phyloP scores from a whole-genome alignment of 2,113 vertebrate species.

The Lophotis ruficrista region DNA sequence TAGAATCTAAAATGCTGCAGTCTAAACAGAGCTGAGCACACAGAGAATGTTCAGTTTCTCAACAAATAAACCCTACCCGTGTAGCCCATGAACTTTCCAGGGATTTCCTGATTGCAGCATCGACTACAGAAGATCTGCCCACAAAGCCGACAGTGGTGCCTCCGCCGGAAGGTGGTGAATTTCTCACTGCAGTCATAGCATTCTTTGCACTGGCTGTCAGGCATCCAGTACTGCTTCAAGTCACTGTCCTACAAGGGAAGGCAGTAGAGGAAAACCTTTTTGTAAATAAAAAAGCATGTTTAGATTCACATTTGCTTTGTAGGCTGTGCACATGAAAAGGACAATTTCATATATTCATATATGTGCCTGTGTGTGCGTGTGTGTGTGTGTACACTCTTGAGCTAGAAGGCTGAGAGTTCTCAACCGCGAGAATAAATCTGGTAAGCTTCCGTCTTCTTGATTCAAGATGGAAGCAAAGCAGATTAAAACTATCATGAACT shows the following conservation, averaged over 20 bases:
- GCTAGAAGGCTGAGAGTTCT: background rate
- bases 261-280: background rate
- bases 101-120: slow-evolving; percentile 99
- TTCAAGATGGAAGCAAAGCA: background rate
- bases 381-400: rapidly evolving
- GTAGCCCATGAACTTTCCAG: slow-evolving; percentile 99
- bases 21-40: background rate
- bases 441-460: background rate
- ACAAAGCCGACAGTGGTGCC: slow-evolving; percentile 95
- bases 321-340: background rate
- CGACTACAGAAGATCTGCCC: slow-evolving; percentile 99
- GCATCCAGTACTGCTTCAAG: slow-evolving; percentile 99
- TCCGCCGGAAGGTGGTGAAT: slow-evolving; percentile 95
- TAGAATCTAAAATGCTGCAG: background rate
- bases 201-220: slow-evolving; percentile 97
- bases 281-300: background rate
- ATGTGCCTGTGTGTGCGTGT: rapidly evolving
- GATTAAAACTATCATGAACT: background rate
- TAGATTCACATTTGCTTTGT: background rate
- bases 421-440: background rate
- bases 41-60: background rate
- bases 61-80: slow-evolving; percentile 79
- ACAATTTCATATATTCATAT: background rate
- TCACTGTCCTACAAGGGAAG: slow-evolving; percentile 87
- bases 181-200: slow-evolving; percentile 99